phyloP scores from a whole-genome alignment of 2,797 vertebrate species.

The Sparidentex hasta region DNA sequence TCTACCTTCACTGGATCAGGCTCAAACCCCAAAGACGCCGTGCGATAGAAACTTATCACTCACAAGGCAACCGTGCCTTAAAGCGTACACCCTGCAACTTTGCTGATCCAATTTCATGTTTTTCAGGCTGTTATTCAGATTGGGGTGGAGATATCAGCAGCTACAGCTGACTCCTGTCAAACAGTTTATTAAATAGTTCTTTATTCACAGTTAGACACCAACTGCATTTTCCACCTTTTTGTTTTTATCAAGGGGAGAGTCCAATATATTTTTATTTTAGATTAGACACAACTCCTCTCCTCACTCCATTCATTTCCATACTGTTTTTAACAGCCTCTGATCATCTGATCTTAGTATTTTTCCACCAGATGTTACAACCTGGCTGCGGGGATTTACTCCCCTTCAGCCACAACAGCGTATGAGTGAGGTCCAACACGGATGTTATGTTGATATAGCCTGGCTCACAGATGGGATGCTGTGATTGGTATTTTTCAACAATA shows the following conservation, averaged over 20 bases:
- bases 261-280: neutral
- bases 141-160: neutral
- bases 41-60: no score
- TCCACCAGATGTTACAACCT: neutral
- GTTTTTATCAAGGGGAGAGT: neutral
- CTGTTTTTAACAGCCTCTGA: neutral
- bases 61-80: no score
- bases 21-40: no score
- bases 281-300: neutral
- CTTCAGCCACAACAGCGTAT: neutral
- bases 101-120: neutral
- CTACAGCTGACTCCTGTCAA: neutral
- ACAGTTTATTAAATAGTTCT: neutral
- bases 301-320: neutral
- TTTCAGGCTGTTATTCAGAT: neutral
- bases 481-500: no score
- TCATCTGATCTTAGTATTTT: neutral
- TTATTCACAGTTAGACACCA: neutral
- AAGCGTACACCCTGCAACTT: no score
- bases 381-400: neutral
- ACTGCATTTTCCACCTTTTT: neutral
- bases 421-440: neutral
- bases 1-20: no score
- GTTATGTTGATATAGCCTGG: neutral
- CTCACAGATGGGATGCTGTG: neutral